These are phyloP conservation scores for Hippoglossus hippoglossus DNA, from an alignment of 2,797 vertebrate species.

Conservation along the genomic window DNA sequence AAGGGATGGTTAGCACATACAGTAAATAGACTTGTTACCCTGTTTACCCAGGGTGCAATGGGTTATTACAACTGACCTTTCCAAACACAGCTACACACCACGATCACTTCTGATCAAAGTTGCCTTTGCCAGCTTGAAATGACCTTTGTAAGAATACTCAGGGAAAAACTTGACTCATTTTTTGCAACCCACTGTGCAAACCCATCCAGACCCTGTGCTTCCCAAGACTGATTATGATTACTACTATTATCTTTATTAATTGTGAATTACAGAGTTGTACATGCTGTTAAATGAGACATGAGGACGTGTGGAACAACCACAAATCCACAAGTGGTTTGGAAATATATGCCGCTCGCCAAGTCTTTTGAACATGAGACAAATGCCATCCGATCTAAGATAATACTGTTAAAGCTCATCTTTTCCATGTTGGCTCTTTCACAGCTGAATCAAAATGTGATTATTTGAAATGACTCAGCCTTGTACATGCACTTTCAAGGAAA, in stretches of 20 bases:
- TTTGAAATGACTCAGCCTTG: slow-evolving; percentile 7
- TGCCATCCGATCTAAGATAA: slow-evolving; percentile 33
- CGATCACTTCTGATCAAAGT: neutral
- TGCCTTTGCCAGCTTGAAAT: neutral
- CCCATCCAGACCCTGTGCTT: slow-evolving; percentile 25
- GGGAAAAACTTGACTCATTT: neutral
- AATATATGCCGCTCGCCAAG: slow-evolving; percentile 29
- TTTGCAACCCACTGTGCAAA: slow-evolving; percentile 25
- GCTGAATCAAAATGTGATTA: slow-evolving; percentile 28
- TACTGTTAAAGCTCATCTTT: slow-evolving; percentile 34
- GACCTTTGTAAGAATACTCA: neutral
- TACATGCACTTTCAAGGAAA: slow-evolving; percentile 24
- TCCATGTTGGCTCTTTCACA: slow-evolving; percentile 32
- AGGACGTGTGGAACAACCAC: slow-evolving; percentile 42
- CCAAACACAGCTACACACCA: neutral
- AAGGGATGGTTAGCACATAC: neutral
- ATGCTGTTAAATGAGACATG: slow-evolving; percentile 41
- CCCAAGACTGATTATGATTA: slow-evolving; percentile 54
- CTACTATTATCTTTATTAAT: slow-evolving; percentile 55
- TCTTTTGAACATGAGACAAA: slow-evolving; percentile 46
- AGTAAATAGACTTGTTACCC: neutral
- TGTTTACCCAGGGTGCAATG: too few species aligned
- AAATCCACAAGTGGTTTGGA: slow-evolving; percentile 36
- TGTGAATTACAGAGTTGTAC: slow-evolving; percentile 30
- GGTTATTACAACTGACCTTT: neutral